Percentiles rank a stretch among this genome's conserved stretches.
phyloP scores from a whole-genome alignment of 2,888 invertebrate genomes.

The Cylindroiulus punctatus region DNA sequence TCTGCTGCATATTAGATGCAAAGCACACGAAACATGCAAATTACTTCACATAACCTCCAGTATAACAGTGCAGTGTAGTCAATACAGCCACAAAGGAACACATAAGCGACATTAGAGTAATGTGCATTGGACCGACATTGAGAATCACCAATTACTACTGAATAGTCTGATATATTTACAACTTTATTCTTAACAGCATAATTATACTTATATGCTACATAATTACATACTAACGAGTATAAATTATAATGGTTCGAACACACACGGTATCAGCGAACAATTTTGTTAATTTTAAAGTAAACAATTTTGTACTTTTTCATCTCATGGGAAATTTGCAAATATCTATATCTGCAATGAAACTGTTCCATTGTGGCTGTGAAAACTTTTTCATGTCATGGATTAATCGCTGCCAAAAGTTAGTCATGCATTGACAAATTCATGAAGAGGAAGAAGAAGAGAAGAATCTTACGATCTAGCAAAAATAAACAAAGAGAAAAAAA shows the following conservation, averaged over 20 bases:
- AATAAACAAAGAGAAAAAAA: constrained; percentile 9
- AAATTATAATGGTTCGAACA: neutral
- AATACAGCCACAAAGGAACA: constrained; percentile 43
- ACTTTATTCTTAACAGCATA: neutral
- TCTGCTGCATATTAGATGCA: neutral
- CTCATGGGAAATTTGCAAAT: neutral
- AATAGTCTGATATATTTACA: constrained; percentile 13
- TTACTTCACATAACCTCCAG: neutral
- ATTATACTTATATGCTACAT: neutral
- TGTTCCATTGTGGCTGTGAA: constrained; percentile 47
- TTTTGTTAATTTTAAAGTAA: neutral
- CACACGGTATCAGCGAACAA: neutral
- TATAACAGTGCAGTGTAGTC: neutral
- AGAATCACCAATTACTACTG: constrained; percentile 6
- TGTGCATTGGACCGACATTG: neutral
- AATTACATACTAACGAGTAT: neutral
- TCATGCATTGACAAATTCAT: constrained; percentile 36
- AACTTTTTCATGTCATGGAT: constrained; percentile 45
- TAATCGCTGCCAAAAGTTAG: constrained; percentile 1
- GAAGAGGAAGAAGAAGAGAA: constrained; percentile 24
- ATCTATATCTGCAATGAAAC: neutral
- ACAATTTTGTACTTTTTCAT: constrained; percentile 1
- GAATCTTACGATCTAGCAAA: constrained; percentile 40
- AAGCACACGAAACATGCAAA: neutral
- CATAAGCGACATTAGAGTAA: constrained; percentile 20